These are phyloP conservation scores for Alcis repandata DNA, from an alignment of 2,888 invertebrate genomes.

Conservation along the genomic window DNA sequence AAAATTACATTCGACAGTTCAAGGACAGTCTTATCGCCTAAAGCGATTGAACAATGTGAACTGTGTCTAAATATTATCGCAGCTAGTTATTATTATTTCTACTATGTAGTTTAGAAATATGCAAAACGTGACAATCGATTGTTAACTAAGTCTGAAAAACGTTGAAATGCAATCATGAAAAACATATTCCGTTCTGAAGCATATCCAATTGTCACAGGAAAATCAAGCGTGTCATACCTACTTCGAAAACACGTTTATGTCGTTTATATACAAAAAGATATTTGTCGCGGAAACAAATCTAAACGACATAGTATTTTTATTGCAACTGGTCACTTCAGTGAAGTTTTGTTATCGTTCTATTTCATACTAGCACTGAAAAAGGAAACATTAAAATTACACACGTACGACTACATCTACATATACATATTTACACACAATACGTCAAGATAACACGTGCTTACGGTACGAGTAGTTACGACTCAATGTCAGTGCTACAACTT, in stretches of 20 bases:
- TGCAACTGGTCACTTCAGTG: background rate
- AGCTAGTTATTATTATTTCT: background rate
- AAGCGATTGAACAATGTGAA: background rate
- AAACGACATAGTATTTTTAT: background rate
- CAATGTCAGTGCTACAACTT: background rate
- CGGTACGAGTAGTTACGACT: too few species aligned
- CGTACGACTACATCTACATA: background rate
- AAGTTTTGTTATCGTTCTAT: background rate
- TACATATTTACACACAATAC: background rate
- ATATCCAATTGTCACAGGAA: background rate
- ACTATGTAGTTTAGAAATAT: background rate
- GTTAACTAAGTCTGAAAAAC: background rate
- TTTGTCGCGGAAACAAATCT: background rate
- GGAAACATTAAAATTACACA: background rate
- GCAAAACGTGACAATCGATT: constrained; percentile 5
- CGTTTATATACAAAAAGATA: background rate
- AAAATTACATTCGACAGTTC: too few species aligned
- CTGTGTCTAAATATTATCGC: background rate
- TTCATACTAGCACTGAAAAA: background rate
- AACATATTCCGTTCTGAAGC: background rate
- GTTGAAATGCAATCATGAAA: background rate
- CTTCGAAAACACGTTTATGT: background rate
- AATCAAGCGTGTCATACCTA: constrained; percentile 2
- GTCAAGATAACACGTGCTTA: background rate
- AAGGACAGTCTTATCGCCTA: too few species aligned